These are phyloP conservation scores for Novumbra hubbsi DNA, from an alignment of 2,797 vertebrate genomes.

Conservation along the genomic window DNA sequence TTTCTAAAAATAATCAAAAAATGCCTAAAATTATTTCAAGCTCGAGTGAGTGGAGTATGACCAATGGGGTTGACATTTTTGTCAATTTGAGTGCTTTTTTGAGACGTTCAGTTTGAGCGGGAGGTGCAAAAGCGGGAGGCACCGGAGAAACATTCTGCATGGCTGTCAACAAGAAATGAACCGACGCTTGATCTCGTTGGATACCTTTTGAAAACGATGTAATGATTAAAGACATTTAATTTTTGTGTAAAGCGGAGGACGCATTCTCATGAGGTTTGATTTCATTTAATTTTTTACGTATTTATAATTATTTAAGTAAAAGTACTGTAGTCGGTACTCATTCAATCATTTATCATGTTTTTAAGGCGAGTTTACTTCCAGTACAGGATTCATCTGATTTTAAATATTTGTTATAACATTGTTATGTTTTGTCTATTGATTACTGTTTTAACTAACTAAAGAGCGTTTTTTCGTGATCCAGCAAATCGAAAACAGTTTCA, in stretches of 20 bases:
- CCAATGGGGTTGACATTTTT: conserved; percentile 39
- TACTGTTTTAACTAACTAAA: neutral
- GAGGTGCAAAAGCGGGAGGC: conserved; percentile 66
- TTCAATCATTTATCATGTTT: neutral
- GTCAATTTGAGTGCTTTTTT: conserved; percentile 40
- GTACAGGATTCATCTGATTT: neutral
- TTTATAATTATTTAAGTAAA: neutral
- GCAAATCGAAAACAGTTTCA: neutral
- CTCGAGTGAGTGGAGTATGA: neutral
- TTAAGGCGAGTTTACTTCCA: neutral
- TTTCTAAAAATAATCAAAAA: conserved; percentile 33
- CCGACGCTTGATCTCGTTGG: neutral
- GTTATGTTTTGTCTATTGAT: conserved; percentile 2
- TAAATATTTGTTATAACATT: conserved; percentile 1
- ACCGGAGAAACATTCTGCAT: conserved; percentile 48
- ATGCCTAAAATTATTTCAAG: conserved; percentile 8
- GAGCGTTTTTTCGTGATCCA: neutral
- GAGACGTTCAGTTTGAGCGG: conserved; percentile 76
- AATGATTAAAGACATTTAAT: neutral
- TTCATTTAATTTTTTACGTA: neutral
- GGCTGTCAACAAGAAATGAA: conserved; percentile 33
- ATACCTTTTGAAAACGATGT: neutral
- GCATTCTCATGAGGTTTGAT: neutral
- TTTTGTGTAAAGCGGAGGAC: neutral
- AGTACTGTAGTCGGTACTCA: neutral